phyloP scores from a whole-genome alignment of 2,888 invertebrate genomes.

The Carabus problematicus region DNA sequence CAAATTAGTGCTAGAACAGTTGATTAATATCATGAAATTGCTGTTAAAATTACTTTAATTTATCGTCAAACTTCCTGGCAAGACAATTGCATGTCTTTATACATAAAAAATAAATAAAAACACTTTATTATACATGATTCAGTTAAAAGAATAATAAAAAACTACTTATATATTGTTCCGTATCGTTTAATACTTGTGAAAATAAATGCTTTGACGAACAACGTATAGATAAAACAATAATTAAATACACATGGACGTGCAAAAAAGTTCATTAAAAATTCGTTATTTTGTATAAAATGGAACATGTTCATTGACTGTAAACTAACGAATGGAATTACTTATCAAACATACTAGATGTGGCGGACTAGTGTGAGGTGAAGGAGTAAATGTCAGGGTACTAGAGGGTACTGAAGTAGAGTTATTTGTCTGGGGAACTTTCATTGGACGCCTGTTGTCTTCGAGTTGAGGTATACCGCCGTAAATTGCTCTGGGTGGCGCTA shows the following conservation, averaged over 20 bases:
- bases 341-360: neutral
- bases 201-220: constrained; percentile 4
- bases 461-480: constrained; percentile 30
- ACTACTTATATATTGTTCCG: neutral
- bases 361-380: constrained; percentile 16
- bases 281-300: too few relatives aligned
- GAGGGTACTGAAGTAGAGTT: constrained; percentile 17
- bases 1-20: neutral
- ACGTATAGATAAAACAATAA: neutral
- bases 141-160: constrained; percentile 5
- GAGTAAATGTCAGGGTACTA: constrained; percentile 13
- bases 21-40: neutral
- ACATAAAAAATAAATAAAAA: constrained; percentile 9
- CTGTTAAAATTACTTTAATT: neutral
- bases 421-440: constrained; percentile 54
- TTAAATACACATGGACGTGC: neutral
- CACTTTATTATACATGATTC: neutral
- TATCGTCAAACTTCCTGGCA: constrained; percentile 4
- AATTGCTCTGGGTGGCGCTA: constrained; percentile 70
- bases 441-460: constrained; percentile 50
- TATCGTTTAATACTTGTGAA: neutral
- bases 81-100: constrained; percentile 21
- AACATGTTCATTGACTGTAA: neutral
- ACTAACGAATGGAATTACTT: neutral
- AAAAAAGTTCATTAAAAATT: too few relatives aligned